Conservation (phyloP, 1,140 invertebrate species). For the Drosophila teissieri region DNA sequence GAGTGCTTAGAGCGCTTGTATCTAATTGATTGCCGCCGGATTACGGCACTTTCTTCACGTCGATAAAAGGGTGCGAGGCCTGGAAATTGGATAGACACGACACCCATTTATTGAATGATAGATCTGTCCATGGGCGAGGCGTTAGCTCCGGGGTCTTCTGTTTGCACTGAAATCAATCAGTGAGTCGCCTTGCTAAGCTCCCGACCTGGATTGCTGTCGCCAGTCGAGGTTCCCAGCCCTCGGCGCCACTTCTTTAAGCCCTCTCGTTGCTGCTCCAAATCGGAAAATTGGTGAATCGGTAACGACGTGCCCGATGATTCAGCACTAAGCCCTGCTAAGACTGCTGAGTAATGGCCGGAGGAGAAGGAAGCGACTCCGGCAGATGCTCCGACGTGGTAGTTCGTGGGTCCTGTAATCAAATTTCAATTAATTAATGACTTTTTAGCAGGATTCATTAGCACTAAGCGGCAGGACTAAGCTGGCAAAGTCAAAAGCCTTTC, state of each 20-base stretch:
- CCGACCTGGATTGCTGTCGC: conserved; percentile 27
- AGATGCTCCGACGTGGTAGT: conserved; percentile 21
- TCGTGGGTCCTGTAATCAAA: conserved; percentile 54
- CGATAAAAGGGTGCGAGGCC: conserved; percentile 51
- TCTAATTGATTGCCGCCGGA: conserved; percentile 75
- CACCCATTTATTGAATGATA: conserved; percentile 71
- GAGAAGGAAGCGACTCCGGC: neutral
- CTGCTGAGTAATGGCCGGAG: conserved; percentile 47
- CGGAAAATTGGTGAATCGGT: conserved; percentile 11
- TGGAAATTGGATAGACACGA: conserved; percentile 31
- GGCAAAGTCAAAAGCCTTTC: conserved; percentile 76
- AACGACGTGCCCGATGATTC: conserved; percentile 42
- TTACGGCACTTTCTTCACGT: conserved; percentile 71
- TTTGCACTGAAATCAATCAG: conserved; percentile 71
- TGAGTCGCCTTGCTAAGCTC: conserved; percentile 51
- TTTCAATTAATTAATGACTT: conserved; percentile 80
- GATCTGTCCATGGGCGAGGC: conserved; percentile 19
- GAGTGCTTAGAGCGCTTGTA: conserved; percentile 60
- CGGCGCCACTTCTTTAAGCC: conserved; percentile 67
- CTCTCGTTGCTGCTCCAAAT: conserved; percentile 42
- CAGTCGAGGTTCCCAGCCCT: conserved; percentile 9
- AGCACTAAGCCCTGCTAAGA: conserved; percentile 38
- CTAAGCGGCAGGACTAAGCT: conserved; percentile 67
- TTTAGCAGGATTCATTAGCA: conserved; percentile 76
- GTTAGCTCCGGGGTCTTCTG: neutral